Evolutionary conservation across 2,797 vertebrate genomes (phyloP).

Genomic region (Sarcoramphus papa): DNA sequence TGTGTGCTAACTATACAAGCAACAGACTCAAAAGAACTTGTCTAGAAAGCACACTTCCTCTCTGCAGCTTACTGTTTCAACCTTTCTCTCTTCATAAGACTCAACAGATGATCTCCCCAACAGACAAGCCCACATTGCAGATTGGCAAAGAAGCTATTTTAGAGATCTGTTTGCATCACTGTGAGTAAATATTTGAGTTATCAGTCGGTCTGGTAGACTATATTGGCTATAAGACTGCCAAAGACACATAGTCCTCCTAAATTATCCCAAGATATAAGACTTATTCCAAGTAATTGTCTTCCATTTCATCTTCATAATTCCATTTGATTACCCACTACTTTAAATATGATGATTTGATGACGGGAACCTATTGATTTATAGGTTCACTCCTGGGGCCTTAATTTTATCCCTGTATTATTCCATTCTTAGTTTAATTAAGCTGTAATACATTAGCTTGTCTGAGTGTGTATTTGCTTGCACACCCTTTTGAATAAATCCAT

Average conservation of each 20-base stretch:
- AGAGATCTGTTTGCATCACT: neutral
- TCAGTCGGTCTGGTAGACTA: neutral
- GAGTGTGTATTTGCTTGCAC: neutral
- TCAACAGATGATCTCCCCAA: constrained; percentile 3
- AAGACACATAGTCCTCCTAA: neutral
- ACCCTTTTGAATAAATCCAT: neutral
- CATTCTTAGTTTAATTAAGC: neutral
- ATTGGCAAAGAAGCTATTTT: neutral
- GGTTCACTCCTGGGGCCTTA: neutral
- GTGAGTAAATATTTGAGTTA: constrained; percentile 25
- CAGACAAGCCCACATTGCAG: neutral
- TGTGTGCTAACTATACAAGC: neutral
- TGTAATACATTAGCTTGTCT: neutral
- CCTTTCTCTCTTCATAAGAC: neutral
- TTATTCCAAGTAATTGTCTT: neutral
- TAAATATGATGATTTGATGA: neutral
- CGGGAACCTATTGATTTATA: neutral
- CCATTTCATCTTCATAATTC: neutral
- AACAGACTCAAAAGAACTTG: neutral
- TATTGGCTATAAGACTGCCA: neutral
- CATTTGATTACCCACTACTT: neutral
- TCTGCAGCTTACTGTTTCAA: neutral
- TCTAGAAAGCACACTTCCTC: neutral
- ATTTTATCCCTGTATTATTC: neutral
- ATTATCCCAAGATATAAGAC: neutral